Percentiles rank a stretch among this genome's conserved stretches.
These are phyloP conservation scores for Talpa occidentalis DNA, from an alignment of 2,113 vertebrate species.

Conservation along the genomic window DNA sequence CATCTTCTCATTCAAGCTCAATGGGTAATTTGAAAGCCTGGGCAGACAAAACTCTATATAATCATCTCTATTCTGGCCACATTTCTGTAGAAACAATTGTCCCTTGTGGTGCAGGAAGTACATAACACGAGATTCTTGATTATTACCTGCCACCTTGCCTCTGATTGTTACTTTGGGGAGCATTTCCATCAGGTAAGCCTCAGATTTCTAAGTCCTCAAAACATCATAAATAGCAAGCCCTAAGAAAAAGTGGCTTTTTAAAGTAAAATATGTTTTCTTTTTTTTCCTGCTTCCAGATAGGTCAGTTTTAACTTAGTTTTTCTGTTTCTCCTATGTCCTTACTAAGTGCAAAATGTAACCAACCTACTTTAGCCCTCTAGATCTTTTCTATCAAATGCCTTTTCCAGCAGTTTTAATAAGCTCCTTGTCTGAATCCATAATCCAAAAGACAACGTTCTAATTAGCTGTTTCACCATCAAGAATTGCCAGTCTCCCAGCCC, in stretches of 20 bases:
- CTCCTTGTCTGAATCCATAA: neutral
- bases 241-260: neutral
- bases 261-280: neutral
- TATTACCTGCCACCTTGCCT: neutral
- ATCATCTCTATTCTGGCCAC: slow-evolving; percentile 30
- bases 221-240: neutral
- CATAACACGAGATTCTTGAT: neutral
- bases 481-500: neutral
- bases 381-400: neutral
- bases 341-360: neutral
- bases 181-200: neutral
- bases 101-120: slow-evolving; percentile 2
- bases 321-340: neutral
- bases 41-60: slow-evolving; percentile 34
- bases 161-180: slow-evolving; percentile 32
- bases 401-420: neutral
- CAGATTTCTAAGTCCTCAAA: neutral
- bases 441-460: neutral
- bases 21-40: slow-evolving; percentile 55
- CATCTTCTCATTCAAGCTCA: slow-evolving; percentile 24
- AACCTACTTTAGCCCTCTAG: neutral
- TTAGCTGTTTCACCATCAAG: neutral
- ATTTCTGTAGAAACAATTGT: slow-evolving; percentile 28
- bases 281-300: neutral
- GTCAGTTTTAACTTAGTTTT: neutral